A percentile compares a stretch with the other conserved stretches of the same genome.
These are phyloP conservation scores for Stichopus chloronotus DNA, from an alignment of 35 echinoderm and acorn worm species.

Conservation along the genomic window DNA sequence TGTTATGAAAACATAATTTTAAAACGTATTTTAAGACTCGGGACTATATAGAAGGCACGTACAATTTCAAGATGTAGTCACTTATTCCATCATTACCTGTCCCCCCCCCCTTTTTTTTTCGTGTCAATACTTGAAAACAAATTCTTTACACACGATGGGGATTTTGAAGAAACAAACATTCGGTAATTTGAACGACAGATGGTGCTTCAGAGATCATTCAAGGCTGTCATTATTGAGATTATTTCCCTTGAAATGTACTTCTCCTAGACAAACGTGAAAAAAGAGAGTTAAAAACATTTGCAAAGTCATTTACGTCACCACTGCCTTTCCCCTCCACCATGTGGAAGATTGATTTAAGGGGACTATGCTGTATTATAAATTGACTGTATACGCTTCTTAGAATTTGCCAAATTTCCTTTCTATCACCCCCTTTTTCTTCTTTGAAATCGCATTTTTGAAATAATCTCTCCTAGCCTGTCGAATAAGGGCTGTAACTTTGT, in stretches of 20 bases:
- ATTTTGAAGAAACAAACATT: background rate
- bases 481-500: background rate
- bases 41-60: background rate
- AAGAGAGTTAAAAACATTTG: background rate
- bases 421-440: background rate
- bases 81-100: background rate
- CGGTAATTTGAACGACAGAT: no score
- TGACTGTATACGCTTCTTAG: background rate
- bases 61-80: background rate
- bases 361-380: background rate
- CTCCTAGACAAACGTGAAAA: background rate
- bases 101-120: background rate
- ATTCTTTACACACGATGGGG: background rate
- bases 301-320: background rate
- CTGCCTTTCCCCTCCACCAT: background rate
- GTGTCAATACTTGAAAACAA: background rate
- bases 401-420: background rate
- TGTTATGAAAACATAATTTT: no score
- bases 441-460: no score
- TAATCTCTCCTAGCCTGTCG: background rate
- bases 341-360: background rate
- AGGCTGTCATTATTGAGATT: no score
- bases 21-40: no score
- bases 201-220: no score
- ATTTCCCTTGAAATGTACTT: background rate